Evolutionary conservation across 1,140 invertebrate species (phyloP).

Genomic region (Parasteatoda tepidariorum): DNA sequence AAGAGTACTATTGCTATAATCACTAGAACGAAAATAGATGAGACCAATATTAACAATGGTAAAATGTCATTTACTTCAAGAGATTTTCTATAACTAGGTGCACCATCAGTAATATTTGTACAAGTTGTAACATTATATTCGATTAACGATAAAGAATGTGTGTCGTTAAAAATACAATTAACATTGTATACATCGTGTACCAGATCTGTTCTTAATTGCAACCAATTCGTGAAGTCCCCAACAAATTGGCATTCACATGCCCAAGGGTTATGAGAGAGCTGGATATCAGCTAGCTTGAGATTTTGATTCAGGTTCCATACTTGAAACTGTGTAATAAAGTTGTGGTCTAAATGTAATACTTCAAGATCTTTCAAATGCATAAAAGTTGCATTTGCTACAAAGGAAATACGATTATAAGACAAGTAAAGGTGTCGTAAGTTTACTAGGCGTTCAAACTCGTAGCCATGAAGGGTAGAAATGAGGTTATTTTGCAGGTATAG

Average conservation of each 20-base stretch:
- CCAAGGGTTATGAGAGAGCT: constrained; percentile 85
- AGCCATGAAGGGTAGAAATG: constrained; percentile 82
- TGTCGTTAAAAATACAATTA: constrained; percentile 81
- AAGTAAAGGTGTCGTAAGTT: constrained; percentile 85
- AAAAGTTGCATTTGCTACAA: constrained; percentile 85
- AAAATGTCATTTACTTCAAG: constrained; percentile 18
- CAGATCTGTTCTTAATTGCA: constrained; percentile 79
- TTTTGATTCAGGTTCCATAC: constrained; percentile 82
- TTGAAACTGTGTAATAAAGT: constrained; percentile 82
- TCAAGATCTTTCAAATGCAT: constrained; percentile 81
- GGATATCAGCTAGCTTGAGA: constrained; percentile 77
- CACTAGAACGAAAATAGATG: constrained; percentile 72
- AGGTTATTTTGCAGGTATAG: constrained; percentile 88
- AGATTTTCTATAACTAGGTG: constrained; percentile 34
- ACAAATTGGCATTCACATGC: constrained; percentile 90
- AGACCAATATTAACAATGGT: constrained; percentile 42
- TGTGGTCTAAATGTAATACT: constrained; percentile 85
- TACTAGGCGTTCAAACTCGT: constrained; percentile 88
- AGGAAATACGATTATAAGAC: constrained; percentile 84
- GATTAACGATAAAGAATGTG: constrained; percentile 59
- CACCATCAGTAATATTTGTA: constrained; percentile 17
- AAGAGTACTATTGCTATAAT: constrained; percentile 72
- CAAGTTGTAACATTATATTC: constrained; percentile 56
- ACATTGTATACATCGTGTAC: constrained; percentile 81
- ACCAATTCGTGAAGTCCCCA: constrained; percentile 76